Evolutionary conservation across 2,888 invertebrate genomes (phyloP), one percentile per base, ranked within the genome.

Genomic region (Noctua janthina): DNA sequence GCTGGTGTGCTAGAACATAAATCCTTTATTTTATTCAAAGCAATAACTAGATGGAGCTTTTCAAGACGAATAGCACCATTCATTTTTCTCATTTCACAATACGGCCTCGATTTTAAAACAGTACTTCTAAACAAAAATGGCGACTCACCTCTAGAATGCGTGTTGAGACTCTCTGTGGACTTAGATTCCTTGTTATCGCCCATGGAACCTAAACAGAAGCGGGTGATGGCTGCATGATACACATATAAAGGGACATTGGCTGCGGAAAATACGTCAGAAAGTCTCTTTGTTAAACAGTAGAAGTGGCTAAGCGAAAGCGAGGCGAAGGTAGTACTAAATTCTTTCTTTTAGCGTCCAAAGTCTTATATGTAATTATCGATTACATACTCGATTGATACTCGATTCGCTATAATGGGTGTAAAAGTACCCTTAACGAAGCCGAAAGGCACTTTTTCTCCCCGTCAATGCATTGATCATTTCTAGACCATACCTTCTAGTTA

Each of bases 101-200:
- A 67, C 20, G 56, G 15, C 15, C 39, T 15, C 17, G 3, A 0
- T 70, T 51, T 51, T 15, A 43, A 75, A 76, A 51, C 2, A 56
- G 0, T 6, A 54, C 0, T 29, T 7, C 4, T 46, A 23, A 35
- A 69, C 23, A 54, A 43, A 75, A 73, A 78, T 81, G 74, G 66
- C 20, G 62, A 87, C 94, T 93, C 84, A 96, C 96, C 96, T 89
- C 92, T 94, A 0, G 96, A 97, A 68, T 95, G 96, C 56, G 95
- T 94, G 89, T 95, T 96, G 86, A 97, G 92, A 77, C 96, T 96
- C 91, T 97, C 96, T 0, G 93, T 95, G 4, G 96, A 96, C 89
- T 96, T 96, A 46, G 95, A 95, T 56, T 94, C 96, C 91, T 96
- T 96, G 91, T 94, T 95, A 88, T 96, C 96, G 0, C 96, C 96